These are phyloP conservation scores for Leptopterna dolabrata DNA, from an alignment of 2,888 invertebrate genomes.

Conservation along the genomic window DNA sequence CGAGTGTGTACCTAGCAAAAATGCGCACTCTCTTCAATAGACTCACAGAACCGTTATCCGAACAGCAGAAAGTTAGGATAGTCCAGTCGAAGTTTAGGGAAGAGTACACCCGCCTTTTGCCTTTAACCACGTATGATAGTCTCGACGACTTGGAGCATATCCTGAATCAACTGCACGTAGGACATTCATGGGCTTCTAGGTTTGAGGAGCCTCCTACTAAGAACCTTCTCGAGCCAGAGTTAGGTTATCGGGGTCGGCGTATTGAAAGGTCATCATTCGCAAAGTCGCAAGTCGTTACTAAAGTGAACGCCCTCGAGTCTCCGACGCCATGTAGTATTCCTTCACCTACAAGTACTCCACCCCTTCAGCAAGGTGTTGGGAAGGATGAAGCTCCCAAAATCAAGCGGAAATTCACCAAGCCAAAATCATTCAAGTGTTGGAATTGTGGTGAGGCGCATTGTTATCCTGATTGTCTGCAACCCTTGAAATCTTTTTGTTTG, in stretches of 20 bases:
- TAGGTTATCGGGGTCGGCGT: not conserved
- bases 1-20: too few species aligned
- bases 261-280: too few species aligned
- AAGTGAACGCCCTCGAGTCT: not conserved
- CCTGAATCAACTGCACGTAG: not conserved
- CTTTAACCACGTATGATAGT: not conserved
- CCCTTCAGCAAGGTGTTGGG: not conserved
- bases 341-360: not conserved
- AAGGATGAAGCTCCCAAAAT: not conserved
- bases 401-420: not conserved
- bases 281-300: too few species aligned
- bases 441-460: not conserved
- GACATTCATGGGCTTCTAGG: not conserved
- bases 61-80: too few species aligned
- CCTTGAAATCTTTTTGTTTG: not conserved
- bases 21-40: too few species aligned
- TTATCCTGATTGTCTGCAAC: not conserved
- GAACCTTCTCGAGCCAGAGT: not conserved
- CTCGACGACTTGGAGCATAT: not conserved
- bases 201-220: not conserved
- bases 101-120: not conserved
- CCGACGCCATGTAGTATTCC: not conserved
- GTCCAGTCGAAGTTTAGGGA: conserved; percentile 1
- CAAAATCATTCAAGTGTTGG: not conserved
- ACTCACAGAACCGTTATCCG: too few species aligned